Conservation (phyloP, 2,888 invertebrate species). For the Erebia palarica region DNA sequence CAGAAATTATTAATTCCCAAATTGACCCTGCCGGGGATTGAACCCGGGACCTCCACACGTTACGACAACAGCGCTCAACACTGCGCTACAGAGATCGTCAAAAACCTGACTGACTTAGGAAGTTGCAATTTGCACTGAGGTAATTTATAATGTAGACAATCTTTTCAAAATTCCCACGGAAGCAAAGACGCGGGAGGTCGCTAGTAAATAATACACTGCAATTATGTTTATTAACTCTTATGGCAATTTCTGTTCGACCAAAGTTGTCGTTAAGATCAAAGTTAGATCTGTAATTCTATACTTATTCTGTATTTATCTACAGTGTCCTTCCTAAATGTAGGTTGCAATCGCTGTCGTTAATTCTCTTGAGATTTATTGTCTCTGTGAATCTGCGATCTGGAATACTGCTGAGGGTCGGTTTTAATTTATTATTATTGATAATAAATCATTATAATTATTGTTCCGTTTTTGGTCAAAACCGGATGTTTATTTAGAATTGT, state of each 20-base stretch:
- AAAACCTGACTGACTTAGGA: too few species aligned
- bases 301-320: slow-evolving; percentile 34
- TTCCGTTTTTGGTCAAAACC: slow-evolving; percentile 9
- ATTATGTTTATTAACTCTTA: not conserved
- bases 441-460: slow-evolving; percentile 25
- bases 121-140: too few species aligned
- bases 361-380: slow-evolving; percentile 42
- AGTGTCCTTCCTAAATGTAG: slow-evolving; percentile 41
- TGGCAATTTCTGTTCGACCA: not conserved
- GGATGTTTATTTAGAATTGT: slow-evolving; percentile 9
- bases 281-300: slow-evolving; percentile 35
- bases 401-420: slow-evolving; percentile 26
- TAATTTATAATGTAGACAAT: too few species aligned
- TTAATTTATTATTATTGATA: slow-evolving; percentile 30
- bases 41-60: too few species aligned
- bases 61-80: too few species aligned
- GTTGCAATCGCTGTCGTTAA: slow-evolving; percentile 40
- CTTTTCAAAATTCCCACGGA: too few species aligned
- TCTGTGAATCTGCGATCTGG: slow-evolving; percentile 30
- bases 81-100: too few species aligned
- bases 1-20: too few species aligned
- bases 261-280: not conserved
- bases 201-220: too few species aligned
- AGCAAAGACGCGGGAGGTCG: too few species aligned
- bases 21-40: too few species aligned